A percentile compares a stretch with the other conserved stretches of the same genome.
phyloP scores from a whole-genome alignment of 2,113 vertebrate species.

The Gymnogyps californianus region DNA sequence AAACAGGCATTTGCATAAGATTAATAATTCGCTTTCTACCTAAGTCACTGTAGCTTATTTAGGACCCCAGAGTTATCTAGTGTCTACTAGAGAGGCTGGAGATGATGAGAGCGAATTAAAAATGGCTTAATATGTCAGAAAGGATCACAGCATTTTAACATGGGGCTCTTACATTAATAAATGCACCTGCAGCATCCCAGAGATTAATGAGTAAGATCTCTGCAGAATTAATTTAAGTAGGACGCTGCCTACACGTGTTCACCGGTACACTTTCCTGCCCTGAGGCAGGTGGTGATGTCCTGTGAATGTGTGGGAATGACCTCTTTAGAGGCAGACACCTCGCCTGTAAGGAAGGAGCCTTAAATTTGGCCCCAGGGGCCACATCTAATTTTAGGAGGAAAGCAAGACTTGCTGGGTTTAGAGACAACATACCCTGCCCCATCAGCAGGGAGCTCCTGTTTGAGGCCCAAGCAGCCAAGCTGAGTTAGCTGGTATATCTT shows the following conservation, averaged over 20 bases:
- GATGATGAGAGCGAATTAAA: constrained; percentile 66
- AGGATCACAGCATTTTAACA: constrained; percentile 33
- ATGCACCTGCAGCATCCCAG: constrained; percentile 42
- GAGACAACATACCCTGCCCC: background rate
- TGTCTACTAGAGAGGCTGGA: constrained; percentile 27
- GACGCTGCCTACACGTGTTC: background rate
- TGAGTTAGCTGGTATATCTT: background rate
- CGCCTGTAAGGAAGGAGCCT: background rate
- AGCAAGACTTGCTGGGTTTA: background rate
- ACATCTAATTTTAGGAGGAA: background rate
- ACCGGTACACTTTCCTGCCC: background rate
- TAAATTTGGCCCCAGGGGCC: background rate
- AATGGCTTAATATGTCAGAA: constrained; percentile 65
- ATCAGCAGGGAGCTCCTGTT: background rate
- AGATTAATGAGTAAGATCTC: constrained; percentile 40
- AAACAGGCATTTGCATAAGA: constrained; percentile 39
- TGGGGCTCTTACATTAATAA: constrained; percentile 15
- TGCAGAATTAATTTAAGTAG: background rate
- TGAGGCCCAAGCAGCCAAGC: background rate
- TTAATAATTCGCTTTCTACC: constrained; percentile 20
- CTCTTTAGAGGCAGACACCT: background rate
- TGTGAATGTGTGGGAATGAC: background rate
- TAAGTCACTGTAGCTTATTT: constrained; percentile 30
- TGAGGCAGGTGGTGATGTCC: background rate
- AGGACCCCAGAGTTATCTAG: constrained; percentile 34